phyloP scores from a whole-genome alignment of 1,140 invertebrate species.

The Macrostomum lignano region DNA sequence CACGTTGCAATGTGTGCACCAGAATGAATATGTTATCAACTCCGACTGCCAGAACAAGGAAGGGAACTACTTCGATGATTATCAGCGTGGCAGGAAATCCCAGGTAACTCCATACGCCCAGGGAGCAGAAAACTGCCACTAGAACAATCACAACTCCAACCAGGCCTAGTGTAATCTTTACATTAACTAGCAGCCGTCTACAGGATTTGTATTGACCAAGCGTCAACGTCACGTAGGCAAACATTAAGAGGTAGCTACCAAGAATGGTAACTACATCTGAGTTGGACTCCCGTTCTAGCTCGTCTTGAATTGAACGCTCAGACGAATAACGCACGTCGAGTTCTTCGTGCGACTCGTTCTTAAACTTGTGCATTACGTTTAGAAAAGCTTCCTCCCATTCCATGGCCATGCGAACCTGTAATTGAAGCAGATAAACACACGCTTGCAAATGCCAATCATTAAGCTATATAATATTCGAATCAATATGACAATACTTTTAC shows the following conservation, averaged over 20 bases:
- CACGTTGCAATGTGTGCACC: constrained; percentile 38
- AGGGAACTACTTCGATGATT: constrained; percentile 72
- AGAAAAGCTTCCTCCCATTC: constrained; percentile 68
- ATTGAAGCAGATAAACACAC: no score
- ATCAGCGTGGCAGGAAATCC: constrained; percentile 48
- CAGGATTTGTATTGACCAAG: constrained; percentile 52
- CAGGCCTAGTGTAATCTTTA: constrained; percentile 51
- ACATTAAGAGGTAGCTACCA: constrained; percentile 86
- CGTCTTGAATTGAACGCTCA: constrained; percentile 76
- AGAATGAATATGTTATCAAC: constrained; percentile 84
- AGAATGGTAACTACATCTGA: constrained; percentile 68
- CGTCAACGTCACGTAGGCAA: constrained; percentile 69
- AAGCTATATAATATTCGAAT: no score
- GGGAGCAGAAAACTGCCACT: constrained; percentile 44
- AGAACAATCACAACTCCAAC: constrained; percentile 53
- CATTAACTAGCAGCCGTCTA: constrained; percentile 38
- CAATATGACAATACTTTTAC: no score
- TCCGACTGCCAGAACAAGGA: constrained; percentile 61
- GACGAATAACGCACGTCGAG: no score
- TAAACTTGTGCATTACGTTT: constrained; percentile 57
- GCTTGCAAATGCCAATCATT: no score
- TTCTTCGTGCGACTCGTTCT: no score
- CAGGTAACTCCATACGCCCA: constrained; percentile 54
- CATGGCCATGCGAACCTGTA: constrained; percentile 36
- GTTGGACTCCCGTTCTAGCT: constrained; percentile 56